These are phyloP conservation scores for Serranus cabrilla DNA, from an alignment of 2,797 vertebrate species.

Conservation along the genomic window DNA sequence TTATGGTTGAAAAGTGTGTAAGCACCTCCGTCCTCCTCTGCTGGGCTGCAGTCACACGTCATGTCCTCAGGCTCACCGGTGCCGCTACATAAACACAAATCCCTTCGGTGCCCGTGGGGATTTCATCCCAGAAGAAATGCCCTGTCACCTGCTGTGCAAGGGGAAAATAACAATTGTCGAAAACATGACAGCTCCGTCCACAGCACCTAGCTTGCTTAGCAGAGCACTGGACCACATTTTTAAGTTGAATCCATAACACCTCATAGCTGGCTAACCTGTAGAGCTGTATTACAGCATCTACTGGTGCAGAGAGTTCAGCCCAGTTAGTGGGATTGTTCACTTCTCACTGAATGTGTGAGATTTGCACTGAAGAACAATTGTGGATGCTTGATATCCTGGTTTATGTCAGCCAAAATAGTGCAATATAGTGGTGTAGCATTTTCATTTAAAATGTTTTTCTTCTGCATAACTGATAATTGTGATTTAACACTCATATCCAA, in stretches of 20 bases:
- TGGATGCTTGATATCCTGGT: neutral
- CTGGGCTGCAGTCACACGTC: constrained; percentile 68
- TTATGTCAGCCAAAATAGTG: neutral
- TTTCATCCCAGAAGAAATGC: constrained; percentile 80
- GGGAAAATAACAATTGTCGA: constrained; percentile 81
- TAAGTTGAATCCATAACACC: constrained; percentile 39
- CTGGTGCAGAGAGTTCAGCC: constrained; percentile 18
- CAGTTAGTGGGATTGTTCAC: constrained; percentile 10
- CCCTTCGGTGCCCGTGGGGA: constrained; percentile 63
- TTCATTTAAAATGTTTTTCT: neutral
- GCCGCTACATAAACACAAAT: constrained; percentile 80
- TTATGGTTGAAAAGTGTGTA: constrained; percentile 31
- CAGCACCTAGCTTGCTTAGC: constrained; percentile 49
- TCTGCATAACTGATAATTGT: too few relatives aligned
- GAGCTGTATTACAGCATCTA: neutral
- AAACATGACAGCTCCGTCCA: constrained; percentile 73
- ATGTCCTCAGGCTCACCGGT: constrained; percentile 73
- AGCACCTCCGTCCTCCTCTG: constrained; percentile 55
- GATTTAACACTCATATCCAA: neutral
- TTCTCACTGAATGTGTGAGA: neutral
- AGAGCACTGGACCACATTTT: constrained; percentile 46
- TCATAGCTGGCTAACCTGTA: constrained; percentile 9
- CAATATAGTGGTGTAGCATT: neutral
- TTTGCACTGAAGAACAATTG: neutral
- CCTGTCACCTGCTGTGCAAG: constrained; percentile 77